phyloP scores from a whole-genome alignment of 2,888 invertebrate genomes.

The Platypus cylindrus region DNA sequence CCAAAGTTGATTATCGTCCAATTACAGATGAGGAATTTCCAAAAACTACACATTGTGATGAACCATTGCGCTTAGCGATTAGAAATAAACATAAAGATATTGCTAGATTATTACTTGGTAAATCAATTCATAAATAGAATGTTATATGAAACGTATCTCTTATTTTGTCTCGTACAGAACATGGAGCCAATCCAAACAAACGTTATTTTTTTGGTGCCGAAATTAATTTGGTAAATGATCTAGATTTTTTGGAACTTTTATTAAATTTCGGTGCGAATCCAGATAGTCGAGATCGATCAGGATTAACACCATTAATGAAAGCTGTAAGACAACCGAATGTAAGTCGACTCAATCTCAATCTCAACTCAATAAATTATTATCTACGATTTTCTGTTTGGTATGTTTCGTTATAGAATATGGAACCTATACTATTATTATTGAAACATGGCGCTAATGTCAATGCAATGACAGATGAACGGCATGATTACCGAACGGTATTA shows the following conservation, averaged over 20 bases:
- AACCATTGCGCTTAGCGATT: constrained; percentile 79
- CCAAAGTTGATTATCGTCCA: constrained; percentile 66
- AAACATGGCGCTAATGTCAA: constrained; percentile 78
- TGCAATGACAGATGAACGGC: constrained; percentile 71
- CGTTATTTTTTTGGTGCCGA: constrained; percentile 83
- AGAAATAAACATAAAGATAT: constrained; percentile 71
- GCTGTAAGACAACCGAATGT: constrained; percentile 66
- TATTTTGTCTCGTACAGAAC: constrained; percentile 52
- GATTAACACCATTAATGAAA: constrained; percentile 84
- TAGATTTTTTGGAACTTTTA: constrained; percentile 68
- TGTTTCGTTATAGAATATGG: constrained; percentile 47
- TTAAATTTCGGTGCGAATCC: constrained; percentile 79
- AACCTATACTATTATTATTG: constrained; percentile 61
- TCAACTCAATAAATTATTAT: too few relatives aligned
- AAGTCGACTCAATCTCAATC: constrained; percentile 20
- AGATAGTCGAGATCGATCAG: constrained; percentile 74
- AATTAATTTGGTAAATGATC: constrained; percentile 75
- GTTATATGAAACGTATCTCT: neutral
- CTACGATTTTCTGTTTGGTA: too few relatives aligned
- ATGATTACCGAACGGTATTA: constrained; percentile 65
- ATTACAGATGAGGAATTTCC: constrained; percentile 60
- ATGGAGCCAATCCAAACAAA: constrained; percentile 83
- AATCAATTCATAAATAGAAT: neutral
- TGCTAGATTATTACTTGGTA: constrained; percentile 50
- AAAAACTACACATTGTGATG: constrained; percentile 64